These are phyloP conservation scores for Platynereis dumerilii DNA, from an alignment of 2,888 invertebrate species.

Conservation along the genomic window DNA sequence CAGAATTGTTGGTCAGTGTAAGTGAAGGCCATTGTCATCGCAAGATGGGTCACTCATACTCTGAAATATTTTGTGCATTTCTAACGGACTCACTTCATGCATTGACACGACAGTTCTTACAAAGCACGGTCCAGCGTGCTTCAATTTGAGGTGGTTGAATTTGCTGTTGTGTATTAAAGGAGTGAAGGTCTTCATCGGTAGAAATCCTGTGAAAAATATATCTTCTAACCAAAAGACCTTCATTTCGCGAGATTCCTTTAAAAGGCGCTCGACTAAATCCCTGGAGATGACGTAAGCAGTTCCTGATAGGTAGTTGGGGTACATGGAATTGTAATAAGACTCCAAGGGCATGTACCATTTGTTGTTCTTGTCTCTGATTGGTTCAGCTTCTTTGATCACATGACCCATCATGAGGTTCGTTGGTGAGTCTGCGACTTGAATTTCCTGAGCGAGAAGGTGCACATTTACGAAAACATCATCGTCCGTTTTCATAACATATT, in stretches of 20 bases:
- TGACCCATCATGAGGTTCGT: neutral
- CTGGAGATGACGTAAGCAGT: neutral
- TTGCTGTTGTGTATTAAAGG: neutral
- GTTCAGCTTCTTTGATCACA: neutral
- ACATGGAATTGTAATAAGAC: neutral
- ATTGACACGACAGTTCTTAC: no score
- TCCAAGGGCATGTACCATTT: conserved; percentile 3
- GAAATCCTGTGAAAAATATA: neutral
- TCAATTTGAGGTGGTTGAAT: neutral
- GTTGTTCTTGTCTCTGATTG: neutral
- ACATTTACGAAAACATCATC: conserved; percentile 4
- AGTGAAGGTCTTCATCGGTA: neutral
- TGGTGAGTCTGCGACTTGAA: neutral
- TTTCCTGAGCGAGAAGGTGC: neutral
- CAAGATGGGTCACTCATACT: no score
- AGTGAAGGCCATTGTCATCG: no score
- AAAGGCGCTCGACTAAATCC: neutral
- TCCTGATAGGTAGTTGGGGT: conserved; percentile 2
- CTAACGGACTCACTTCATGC: no score
- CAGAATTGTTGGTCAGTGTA: no score
- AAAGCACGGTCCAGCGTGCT: neutral
- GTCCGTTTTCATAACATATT: conserved; percentile 2
- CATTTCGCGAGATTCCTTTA: neutral
- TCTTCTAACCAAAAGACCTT: conserved; percentile 4
- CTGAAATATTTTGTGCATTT: no score